Conservation (phyloP, 2,888 invertebrate genomes). For the Ariolimax columbianus region DNA sequence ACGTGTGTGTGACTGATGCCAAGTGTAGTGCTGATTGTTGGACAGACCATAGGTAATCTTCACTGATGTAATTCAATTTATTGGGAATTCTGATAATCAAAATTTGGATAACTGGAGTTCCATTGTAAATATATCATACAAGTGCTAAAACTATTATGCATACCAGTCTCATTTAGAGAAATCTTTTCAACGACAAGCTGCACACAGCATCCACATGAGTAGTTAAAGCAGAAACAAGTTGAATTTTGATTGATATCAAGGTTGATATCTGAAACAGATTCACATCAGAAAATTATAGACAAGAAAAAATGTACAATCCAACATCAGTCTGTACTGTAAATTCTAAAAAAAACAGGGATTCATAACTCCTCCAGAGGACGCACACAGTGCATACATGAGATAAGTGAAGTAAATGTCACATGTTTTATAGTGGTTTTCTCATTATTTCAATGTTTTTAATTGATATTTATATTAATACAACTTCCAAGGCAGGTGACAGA, state of each 20-base stretch:
- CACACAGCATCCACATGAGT: conserved; percentile 44
- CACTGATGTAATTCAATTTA: too few species aligned
- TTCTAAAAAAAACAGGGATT: not conserved
- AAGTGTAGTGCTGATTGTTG: too few species aligned
- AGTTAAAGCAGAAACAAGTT: conserved; percentile 29
- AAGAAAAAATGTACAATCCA: not conserved
- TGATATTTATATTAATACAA: too few species aligned
- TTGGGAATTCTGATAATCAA: too few species aligned
- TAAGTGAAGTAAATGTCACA: too few species aligned
- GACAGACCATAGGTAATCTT: too few species aligned
- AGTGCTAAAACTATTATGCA: not conserved
- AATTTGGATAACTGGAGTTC: not conserved
- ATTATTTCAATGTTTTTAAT: too few species aligned
- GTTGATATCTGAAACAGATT: conserved; percentile 18
- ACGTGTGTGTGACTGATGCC: too few species aligned
- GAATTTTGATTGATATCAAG: not conserved
- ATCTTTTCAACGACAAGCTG: conserved; percentile 37
- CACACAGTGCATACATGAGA: too few species aligned
- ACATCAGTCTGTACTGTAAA: not conserved
- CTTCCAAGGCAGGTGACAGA: too few species aligned
- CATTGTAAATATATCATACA: not conserved
- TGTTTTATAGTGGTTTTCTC: too few species aligned
- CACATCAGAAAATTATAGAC: not conserved
- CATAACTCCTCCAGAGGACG: too few species aligned
- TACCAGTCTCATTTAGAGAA: conserved; percentile 46